phyloP scores from a whole-genome alignment of 2,888 invertebrate species.

The Endotricha flammealis region DNA sequence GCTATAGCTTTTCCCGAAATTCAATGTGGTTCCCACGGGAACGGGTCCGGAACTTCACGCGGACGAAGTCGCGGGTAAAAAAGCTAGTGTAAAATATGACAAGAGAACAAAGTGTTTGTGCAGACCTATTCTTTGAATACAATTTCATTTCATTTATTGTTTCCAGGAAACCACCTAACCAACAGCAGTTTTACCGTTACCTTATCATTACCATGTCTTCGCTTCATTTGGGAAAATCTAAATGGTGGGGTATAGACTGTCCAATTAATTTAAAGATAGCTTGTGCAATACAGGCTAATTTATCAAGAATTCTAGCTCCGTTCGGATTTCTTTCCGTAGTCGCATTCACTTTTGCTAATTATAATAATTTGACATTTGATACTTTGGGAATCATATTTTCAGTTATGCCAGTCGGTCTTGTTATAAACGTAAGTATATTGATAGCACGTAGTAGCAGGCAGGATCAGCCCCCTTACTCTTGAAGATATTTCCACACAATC shows the following conservation, averaged over 20 bases:
- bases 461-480: too few relatives aligned
- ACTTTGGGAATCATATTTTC: slow-evolving; percentile 7
- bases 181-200: neutral
- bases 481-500: too few relatives aligned
- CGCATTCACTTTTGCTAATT: neutral
- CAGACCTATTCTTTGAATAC: too few relatives aligned
- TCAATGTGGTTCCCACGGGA: too few relatives aligned
- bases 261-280: neutral
- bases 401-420: neutral
- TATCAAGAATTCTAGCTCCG: neutral
- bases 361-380: slow-evolving; percentile 2
- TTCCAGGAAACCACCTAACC: slow-evolving; percentile 4
- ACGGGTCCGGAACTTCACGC: too few relatives aligned
- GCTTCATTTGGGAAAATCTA: neutral
- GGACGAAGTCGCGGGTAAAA: too few relatives aligned
- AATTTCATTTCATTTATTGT: too few relatives aligned
- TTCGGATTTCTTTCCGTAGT: neutral
- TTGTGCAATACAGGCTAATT: neutral
- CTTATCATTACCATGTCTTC: neutral
- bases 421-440: slow-evolving; percentile 3
- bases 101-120: too few relatives aligned
- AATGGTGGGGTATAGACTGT: neutral
- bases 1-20: too few relatives aligned
- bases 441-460: too few relatives aligned
- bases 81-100: too few relatives aligned